Evolutionary conservation across 2,797 vertebrate genomes (phyloP), one percentile per base, ranked within the genome.

Genomic region (Falco peregrinus): DNA sequence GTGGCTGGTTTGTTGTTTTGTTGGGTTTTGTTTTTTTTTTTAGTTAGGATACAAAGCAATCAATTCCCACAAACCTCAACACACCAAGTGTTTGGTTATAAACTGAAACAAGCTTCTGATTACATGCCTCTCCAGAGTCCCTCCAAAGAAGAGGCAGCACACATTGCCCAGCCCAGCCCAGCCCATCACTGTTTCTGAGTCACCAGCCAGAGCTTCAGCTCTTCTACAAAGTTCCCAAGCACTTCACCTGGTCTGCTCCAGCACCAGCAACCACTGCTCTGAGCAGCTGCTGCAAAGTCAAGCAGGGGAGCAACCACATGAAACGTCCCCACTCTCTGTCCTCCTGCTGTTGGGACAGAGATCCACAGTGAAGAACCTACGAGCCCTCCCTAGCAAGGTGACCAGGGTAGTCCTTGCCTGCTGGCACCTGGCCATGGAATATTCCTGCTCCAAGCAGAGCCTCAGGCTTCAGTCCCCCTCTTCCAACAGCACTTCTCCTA

Each of bases 281-380:
- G 57, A 78, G 31, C 50, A 26, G 37, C 68, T 85, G 33, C 71
- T 81, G n/a, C 3, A 4, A 94, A 63, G 35, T 24, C 65, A 71
- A 54, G 41, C 19, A 75, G 39, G 18, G 29, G 11, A 68, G 33
- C 29, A 82, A 79, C 11, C 16, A 59, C 67, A 74, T 4, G 14
- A 28, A 24, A 70, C 11, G 17, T 77, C 69, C 29, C 54, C 1
- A 4, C n/a, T 76, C 19, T 12, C 48, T 35, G 7, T n/a, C 25
- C 45, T 75, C 17, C 69, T 70, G 43, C 56, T 74, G 63, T 11
- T 53, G 37, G 54, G 41, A 60, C 13, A 47, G 6, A 19, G 11
- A 50, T 11, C 26, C 17, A 37, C 13, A 60, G 18, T 0, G 3
- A 0, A 65, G 18, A 53, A 77, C 35, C 7, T 35, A 77, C 0